These are phyloP conservation scores for Folsomia manolachei DNA, from an alignment of 2,888 invertebrate species.

Conservation along the genomic window DNA sequence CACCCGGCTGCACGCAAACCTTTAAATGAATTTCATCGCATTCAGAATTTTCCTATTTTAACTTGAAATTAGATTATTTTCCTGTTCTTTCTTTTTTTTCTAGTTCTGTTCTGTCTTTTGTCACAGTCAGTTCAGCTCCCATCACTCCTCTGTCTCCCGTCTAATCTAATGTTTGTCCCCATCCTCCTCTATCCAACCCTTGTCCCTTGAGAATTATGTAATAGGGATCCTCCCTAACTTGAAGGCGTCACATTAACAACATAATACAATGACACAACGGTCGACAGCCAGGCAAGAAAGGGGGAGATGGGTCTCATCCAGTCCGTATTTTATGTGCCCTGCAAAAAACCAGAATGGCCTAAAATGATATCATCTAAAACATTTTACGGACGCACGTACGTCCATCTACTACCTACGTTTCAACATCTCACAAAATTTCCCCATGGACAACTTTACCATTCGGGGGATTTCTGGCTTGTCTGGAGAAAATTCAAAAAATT, in stretches of 20 bases:
- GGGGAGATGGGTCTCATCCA: background rate
- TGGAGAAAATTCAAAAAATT: no score
- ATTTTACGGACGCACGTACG: background rate
- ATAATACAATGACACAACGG: background rate
- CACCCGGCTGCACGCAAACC: no score
- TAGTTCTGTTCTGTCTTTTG: background rate
- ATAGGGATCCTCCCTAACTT: background rate
- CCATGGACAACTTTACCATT: background rate
- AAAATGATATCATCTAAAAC: background rate
- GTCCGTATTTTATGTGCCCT: background rate
- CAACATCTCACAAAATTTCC: slow-evolving; percentile 1
- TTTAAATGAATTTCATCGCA: no score
- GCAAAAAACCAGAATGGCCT: background rate
- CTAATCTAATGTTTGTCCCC: slow-evolving; percentile 6
- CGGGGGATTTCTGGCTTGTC: no score
- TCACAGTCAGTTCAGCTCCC: background rate
- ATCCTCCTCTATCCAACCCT: background rate
- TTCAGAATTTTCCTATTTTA: background rate
- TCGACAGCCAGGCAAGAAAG: background rate
- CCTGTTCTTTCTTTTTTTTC: background rate
- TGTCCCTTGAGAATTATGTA: background rate
- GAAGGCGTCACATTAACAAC: background rate
- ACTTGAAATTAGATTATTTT: background rate
- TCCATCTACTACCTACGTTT: background rate
- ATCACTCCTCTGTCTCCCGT: slow-evolving; percentile 1